phyloP scores from a whole-genome alignment of 2,797 vertebrate species.

The Galagoides demidoff region DNA sequence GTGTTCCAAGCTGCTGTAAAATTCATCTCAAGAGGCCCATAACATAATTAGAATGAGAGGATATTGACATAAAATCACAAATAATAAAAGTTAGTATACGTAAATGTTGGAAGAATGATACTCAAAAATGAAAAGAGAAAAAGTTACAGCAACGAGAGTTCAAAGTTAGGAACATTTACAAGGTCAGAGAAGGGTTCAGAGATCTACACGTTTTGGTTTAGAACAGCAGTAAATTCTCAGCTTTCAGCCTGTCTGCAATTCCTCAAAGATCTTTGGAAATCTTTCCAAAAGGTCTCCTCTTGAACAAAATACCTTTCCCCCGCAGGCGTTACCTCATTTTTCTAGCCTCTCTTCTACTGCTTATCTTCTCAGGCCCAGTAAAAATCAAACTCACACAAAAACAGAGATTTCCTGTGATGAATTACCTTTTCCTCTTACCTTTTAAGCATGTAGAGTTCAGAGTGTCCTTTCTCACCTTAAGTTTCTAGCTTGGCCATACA shows the following conservation, averaged over 20 bases:
- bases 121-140: background rate
- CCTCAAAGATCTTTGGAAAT: background rate
- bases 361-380: background rate
- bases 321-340: background rate
- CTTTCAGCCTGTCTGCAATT: background rate
- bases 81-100: background rate
- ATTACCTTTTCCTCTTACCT: background rate
- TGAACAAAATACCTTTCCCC: background rate
- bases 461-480: background rate
- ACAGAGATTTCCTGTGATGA: background rate
- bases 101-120: background rate
- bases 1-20: constrained; percentile 14
- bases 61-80: constrained; percentile 44
- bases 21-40: background rate
- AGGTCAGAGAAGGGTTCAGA: background rate
- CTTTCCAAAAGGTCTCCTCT: background rate
- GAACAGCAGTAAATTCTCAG: background rate
- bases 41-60: background rate
- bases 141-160: background rate
- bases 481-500: background rate
- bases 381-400: background rate
- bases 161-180: background rate
- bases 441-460: background rate
- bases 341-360: background rate
- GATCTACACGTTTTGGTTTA: background rate